Evolutionary conservation across 2,888 invertebrate genomes (phyloP).

Genomic region (Punctoribates punctum): DNA sequence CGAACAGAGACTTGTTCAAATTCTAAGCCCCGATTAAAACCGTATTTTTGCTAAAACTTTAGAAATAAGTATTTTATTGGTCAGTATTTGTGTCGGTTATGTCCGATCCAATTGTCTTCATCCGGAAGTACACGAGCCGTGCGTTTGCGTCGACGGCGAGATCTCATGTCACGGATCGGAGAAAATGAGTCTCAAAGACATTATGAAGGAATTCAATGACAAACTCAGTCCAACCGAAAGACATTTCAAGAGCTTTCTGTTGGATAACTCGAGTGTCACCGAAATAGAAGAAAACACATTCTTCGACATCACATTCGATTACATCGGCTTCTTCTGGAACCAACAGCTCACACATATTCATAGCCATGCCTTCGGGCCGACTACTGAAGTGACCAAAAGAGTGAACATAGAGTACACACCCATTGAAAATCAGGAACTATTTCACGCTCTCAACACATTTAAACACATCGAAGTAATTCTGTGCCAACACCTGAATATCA

Average conservation of each 20-base stretch:
- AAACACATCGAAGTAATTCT: constrained; percentile 10
- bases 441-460: constrained; percentile 8
- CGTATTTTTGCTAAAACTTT: too few relatives aligned
- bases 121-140: not conserved
- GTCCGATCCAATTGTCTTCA: not conserved
- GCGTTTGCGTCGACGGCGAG: not conserved
- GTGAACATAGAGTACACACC: not conserved
- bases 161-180: not conserved
- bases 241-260: constrained; percentile 15
- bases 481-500: constrained; percentile 15
- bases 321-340: not conserved
- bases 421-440: not conserved
- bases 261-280: constrained; percentile 9
- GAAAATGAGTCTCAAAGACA: not conserved
- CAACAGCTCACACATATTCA: not conserved
- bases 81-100: not conserved
- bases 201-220: not conserved
- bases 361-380: not conserved
- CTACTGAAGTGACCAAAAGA: not conserved
- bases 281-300: not conserved
- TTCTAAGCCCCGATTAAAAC: too few relatives aligned
- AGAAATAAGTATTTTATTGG: too few relatives aligned
- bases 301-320: constrained; percentile 2
- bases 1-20: too few relatives aligned
- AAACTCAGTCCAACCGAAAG: not conserved